Evolutionary conservation across 2,113 vertebrate genomes (phyloP), one percentile per base, ranked within the genome.

Genomic region (Sebastes schlegelii): DNA sequence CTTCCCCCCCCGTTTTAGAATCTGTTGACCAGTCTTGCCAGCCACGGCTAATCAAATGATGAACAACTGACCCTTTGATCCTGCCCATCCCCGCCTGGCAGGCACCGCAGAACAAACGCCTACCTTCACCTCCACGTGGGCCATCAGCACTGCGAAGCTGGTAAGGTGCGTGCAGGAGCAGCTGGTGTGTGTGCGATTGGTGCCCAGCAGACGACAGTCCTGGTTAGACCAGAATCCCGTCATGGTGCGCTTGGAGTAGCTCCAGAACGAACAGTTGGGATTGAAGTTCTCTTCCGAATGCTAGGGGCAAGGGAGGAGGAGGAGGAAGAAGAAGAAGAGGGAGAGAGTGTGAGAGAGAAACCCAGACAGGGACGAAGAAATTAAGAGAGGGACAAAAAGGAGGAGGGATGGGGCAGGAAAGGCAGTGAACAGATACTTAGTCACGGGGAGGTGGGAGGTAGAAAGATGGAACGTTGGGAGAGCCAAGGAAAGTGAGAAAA

Each of bases 251-350:
- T 98, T 99, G 58, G 98, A 98, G 87, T 99, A 99, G 93, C 97
- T 99, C 98, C 98, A 99, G 94, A 99, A 99, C 0, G 98, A 99
- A 95, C 98, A 99, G 93, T 99, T 99, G 1, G 98, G 98, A 93
- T 99, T 99, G 95, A 99, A 99, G 95, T 99, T 99, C 93, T 97
- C 98, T 85, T 98, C 97, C 8, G 98, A 99, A 90, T 99, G 97
- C 97, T 99, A 89, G 43, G 89, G 61, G 62, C n/a, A 42, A 55
- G 19, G 71, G 70, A 67, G 72, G 54, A 57, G 72, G 54, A 57
- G 61, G 62, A 61, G 73, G 73, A 43, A 16, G 62, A 10, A 13
- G 23, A 61, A 26, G 16, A 19, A 46, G 54, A 71, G 48, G 43
- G 11, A 67, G 54, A 62, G 40, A 13, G 65, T 17, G 67, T 85